Evolutionary conservation across 37 sponge, comb jelly and placozoan species (phyloP).

Genomic region (Geodia barretti): DNA sequence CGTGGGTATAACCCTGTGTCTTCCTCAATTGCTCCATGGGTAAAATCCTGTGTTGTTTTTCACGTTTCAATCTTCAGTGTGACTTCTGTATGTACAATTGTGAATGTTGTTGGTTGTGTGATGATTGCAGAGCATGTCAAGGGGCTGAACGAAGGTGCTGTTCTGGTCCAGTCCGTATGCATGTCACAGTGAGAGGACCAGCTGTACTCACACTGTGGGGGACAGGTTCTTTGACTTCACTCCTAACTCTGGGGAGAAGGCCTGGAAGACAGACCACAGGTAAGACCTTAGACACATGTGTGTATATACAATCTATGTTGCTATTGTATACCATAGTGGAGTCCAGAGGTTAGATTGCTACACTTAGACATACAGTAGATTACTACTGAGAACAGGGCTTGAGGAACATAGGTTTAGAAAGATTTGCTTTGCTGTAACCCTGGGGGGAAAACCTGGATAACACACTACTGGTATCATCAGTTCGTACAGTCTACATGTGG

Average conservation of each 20-base stretch:
- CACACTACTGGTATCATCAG: no score
- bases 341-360: background rate
- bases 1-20: no score
- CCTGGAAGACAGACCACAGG: constrained; percentile 11
- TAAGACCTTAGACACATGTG: no score
- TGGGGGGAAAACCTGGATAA: no score
- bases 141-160: constrained; percentile 24
- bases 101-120: no score
- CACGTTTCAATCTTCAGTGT: no score
- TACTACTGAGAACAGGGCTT: background rate
- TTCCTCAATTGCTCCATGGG: no score
- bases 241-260: background rate
- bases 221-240: constrained; percentile 37
- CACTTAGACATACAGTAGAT: no score
- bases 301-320: background rate
- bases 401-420: background rate
- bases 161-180: constrained; percentile 55
- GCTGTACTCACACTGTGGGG: background rate
- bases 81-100: no score
- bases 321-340: background rate
- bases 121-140: constrained; percentile 16
- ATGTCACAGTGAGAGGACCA: constrained; percentile 27
- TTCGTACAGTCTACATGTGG: no score
- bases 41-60: no score
- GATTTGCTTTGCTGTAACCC: background rate